These are phyloP conservation scores for Temnothorax rugatulus DNA, from an alignment of 2,888 invertebrate genomes.

Conservation along the genomic window DNA sequence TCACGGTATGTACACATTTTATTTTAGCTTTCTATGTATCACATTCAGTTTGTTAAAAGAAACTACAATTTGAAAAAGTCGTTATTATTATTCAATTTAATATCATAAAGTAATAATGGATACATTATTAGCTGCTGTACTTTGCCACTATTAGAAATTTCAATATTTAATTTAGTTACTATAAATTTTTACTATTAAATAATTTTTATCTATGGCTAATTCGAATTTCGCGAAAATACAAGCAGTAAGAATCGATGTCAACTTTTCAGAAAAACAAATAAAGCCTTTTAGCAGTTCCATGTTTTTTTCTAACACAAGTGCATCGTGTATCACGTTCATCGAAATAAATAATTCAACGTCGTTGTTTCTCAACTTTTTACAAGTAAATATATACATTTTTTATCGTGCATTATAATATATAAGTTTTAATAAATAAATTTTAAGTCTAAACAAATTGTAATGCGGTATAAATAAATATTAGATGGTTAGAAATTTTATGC, in stretches of 20 bases:
- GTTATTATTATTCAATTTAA: not conserved
- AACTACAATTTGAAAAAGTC: not conserved
- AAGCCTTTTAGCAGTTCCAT: not conserved
- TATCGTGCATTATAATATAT: not conserved
- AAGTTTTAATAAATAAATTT: not conserved
- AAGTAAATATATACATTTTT: not conserved
- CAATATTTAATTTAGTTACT: conserved; percentile 7
- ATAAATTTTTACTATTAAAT: not conserved
- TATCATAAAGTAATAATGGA: not conserved
- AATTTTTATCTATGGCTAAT: not conserved
- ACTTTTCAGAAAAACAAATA: not conserved
- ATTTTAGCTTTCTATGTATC: not conserved
- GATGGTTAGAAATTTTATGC: not conserved
- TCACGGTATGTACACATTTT: not conserved
- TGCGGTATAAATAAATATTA: not conserved
- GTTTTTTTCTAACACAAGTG: not conserved
- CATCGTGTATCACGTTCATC: not conserved
- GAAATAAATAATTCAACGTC: not conserved
- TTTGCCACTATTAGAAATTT: not conserved
- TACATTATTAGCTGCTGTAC: not conserved
- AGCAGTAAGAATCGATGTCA: not conserved
- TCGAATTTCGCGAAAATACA: not conserved
- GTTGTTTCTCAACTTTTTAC: not conserved
- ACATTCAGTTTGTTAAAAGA: not conserved
- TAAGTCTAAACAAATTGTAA: not conserved